Conservation (phyloP, 2,113 vertebrate species). For the Lepidothrix coronata region DNA sequence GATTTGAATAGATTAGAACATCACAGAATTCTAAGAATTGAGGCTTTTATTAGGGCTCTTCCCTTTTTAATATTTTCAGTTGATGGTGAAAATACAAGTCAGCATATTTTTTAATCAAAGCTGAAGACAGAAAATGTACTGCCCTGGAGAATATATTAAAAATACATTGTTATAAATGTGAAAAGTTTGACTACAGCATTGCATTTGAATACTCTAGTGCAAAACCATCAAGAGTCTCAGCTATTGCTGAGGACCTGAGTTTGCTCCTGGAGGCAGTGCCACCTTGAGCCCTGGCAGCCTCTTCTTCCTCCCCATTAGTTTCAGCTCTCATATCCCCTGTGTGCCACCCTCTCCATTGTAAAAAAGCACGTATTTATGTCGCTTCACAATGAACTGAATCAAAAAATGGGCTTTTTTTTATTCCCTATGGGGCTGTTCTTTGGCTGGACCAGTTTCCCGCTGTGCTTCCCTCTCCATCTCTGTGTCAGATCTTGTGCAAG, state of each 20-base stretch:
- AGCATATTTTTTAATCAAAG: neutral
- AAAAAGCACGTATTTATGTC: neutral
- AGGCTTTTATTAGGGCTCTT: neutral
- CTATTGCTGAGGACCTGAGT: neutral
- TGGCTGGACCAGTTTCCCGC: neutral
- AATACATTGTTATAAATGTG: neutral
- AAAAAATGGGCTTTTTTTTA: neutral
- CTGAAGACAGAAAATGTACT: neutral
- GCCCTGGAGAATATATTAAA: conserved; percentile 6
- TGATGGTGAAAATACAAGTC: neutral
- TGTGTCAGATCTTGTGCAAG: neutral
- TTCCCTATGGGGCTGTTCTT: neutral
- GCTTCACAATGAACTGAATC: neutral
- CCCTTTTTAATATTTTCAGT: neutral
- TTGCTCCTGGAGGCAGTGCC: neutral
- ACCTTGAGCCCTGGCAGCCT: neutral
- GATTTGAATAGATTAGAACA: neutral
- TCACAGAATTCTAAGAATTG: neutral
- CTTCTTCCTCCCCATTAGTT: neutral
- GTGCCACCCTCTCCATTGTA: neutral
- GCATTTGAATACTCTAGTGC: neutral
- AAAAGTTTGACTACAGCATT: neutral
- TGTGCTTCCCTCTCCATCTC: neutral
- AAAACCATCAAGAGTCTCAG: neutral
- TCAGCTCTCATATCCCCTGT: neutral